phyloP scores from a whole-genome alignment of 2,888 invertebrate species.

The Loripinus fragilis region DNA sequence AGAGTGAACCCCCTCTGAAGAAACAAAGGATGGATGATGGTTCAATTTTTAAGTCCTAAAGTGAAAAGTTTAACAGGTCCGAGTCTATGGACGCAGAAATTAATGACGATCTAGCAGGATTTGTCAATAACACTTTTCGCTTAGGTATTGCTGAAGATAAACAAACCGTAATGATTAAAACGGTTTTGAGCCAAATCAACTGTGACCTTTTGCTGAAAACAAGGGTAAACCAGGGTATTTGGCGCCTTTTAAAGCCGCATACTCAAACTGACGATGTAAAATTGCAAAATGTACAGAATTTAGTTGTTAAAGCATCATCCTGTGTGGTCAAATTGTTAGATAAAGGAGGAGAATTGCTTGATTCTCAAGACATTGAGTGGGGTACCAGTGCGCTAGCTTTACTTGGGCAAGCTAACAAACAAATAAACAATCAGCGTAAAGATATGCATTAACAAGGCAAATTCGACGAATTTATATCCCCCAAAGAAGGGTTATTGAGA shows the following conservation, averaged over 20 bases:
- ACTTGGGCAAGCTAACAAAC: constrained; percentile 25
- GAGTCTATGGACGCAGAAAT: constrained; percentile 15
- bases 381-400: constrained; percentile 15
- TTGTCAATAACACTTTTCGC: constrained; percentile 8
- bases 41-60: constrained; percentile 4
- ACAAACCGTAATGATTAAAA: constrained; percentile 10
- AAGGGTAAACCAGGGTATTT: constrained; percentile 20
- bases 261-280: constrained; percentile 29
- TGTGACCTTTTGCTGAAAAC: constrained; percentile 15
- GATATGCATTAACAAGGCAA: too few species aligned
- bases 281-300: constrained; percentile 20
- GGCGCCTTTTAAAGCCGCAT: constrained; percentile 23
- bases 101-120: constrained; percentile 5
- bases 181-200: constrained; percentile 3
- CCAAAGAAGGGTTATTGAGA: too few species aligned
- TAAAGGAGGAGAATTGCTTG: background rate
- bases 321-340: constrained; percentile 18
- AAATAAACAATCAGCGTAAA: constrained; percentile 9
- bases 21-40: background rate
- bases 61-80: constrained; percentile 7
- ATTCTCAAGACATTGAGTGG: background rate
- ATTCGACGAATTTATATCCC: too few species aligned
- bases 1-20: constrained; percentile 7
- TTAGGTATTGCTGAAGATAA: constrained; percentile 13
- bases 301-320: constrained; percentile 21